Conservation (phyloP, 1,140 invertebrate species). For the Lamellibrachia luymesi region DNA sequence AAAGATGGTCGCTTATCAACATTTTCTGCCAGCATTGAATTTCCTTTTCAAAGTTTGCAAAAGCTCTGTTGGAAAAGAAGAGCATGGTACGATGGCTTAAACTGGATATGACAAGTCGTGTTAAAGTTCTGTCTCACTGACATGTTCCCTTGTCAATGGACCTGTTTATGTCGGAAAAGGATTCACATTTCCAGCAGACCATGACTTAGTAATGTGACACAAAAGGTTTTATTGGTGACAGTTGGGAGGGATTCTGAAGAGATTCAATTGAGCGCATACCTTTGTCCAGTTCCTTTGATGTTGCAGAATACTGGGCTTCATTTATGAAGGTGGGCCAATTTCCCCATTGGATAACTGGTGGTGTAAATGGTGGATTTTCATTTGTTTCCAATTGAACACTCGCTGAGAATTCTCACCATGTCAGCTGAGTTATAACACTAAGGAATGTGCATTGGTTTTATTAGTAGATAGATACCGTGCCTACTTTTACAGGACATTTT, state of each 20-base stretch:
- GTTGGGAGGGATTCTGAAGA: neutral
- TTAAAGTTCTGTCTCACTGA: neutral
- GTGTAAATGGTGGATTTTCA: neutral
- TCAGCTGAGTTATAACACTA: neutral
- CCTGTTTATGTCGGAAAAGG: neutral
- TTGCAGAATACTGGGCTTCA: neutral
- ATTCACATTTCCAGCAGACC: neutral
- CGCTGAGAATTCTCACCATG: neutral
- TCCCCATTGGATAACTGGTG: neutral
- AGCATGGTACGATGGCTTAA: neutral
- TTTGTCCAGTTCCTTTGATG: neutral
- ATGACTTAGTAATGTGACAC: conserved; percentile 1
- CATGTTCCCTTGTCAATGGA: neutral
- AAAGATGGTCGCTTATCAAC: neutral
- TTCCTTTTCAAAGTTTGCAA: neutral
- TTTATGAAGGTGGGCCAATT: neutral
- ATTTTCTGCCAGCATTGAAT: neutral
- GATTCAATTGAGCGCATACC: neutral
- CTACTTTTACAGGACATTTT: neutral
- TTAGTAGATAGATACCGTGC: neutral
- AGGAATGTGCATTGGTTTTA: neutral
- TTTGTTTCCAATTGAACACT: neutral
- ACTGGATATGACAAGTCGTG: neutral
- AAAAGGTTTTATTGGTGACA: neutral
- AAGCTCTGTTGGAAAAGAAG: neutral